Base-by-base conservation (phyloP, 2,888 invertebrate species). In the Pandemis corylana region DNA sequence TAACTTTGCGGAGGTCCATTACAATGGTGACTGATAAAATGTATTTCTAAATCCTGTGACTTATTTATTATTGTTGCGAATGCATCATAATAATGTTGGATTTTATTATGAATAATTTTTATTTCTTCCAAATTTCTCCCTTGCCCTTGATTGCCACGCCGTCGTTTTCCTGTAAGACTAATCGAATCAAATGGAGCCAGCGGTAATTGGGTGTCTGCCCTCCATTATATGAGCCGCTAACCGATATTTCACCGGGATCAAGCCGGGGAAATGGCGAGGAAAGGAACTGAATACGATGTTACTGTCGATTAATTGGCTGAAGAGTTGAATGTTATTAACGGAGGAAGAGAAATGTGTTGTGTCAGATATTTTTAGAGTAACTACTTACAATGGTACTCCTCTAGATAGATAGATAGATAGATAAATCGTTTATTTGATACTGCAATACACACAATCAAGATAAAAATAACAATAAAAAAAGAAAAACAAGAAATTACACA, bases 141-240 rank as follows among this genome's bases (percentile, higher is more conserved):
- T 0, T 41, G 10, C 44, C 46, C 36, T 62, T 42, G 42, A 74
- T 61, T 69, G 73, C 69, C 68, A 46, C 46, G 49, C 6, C 64
- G 53, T 69, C 74, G 69, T 74, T 74, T 74, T 74, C 74, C 74
- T 64, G 65, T 74, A 59, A 41, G 46, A 61, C 74, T 74, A 74
- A 74, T 74, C 74, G 74, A 74, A 74, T 74, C 65, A 74, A 74
- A 74, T 59, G 51, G 73, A 74, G 69, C 61, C 69, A 13, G 28
- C 46, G 51, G 64, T 74, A 74, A 74, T 74, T 74, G 73, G 73
- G 73, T 74, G 53, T 41, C 66, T 53, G 68, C 56, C 72, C 68
- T 74, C 65, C 73, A 69, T 69, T 69, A 69, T 65, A 65, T 69
- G 49, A 68, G 69, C 63, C 49, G 69, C 49, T 42, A 69, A 41